Conservation (phyloP, 2,113 vertebrate species). For the Mustela lutreola region DNA sequence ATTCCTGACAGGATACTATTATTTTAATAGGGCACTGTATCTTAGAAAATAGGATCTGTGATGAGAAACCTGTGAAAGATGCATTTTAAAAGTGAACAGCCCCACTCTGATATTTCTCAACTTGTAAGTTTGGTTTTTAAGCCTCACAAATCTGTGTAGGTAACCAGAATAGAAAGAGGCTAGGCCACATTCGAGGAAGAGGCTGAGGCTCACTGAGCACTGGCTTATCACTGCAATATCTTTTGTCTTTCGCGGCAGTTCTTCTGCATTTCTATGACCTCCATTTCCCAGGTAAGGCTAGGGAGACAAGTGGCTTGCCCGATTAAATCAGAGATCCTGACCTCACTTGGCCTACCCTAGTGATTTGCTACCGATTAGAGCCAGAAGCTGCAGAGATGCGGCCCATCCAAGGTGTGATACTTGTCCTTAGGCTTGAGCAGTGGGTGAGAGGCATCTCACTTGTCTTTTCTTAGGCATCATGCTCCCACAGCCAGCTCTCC, state of each 20-base stretch:
- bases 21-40: neutral
- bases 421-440: neutral
- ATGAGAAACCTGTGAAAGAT: slow-evolving; percentile 37
- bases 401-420: neutral
- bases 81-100: neutral
- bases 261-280: neutral
- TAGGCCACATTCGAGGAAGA: neutral
- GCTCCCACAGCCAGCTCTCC: neutral
- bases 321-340: neutral
- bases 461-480: neutral
- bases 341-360: neutral
- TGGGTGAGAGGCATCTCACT: neutral
- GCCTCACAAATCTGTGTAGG: slow-evolving; percentile 19
- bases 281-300: neutral
- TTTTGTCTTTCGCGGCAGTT: neutral
- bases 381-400: neutral
- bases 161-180: neutral
- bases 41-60: slow-evolving; percentile 6
- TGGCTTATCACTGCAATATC: neutral
- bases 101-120: neutral
- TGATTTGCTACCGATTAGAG: neutral
- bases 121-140: slow-evolving; percentile 36
- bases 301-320: neutral
- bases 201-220: neutral
- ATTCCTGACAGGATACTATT: neutral